These are phyloP conservation scores for Pasiphila rectangulata DNA, from an alignment of 2,888 invertebrate genomes.

Conservation along the genomic window DNA sequence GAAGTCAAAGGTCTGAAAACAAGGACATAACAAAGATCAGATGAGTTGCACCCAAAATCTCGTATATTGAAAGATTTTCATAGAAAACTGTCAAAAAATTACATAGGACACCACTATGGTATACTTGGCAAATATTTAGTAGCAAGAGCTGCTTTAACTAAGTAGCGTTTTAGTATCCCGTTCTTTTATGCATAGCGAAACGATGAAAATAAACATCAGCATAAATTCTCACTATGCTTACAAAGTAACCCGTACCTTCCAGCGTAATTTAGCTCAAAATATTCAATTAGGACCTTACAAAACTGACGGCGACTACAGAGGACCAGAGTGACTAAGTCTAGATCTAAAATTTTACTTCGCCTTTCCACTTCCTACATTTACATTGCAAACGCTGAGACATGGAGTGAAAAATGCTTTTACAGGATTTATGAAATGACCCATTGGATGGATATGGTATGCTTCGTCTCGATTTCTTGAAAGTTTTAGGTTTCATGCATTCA, in stretches of 20 bases:
- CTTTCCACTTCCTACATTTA: constrained; percentile 45
- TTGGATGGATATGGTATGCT: constrained; percentile 17
- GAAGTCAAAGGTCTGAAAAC: background rate
- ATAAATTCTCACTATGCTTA: constrained; percentile 1
- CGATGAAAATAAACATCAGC: background rate
- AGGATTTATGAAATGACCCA: constrained; percentile 11
- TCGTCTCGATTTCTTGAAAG: too few species aligned
- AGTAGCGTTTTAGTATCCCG: too few species aligned
- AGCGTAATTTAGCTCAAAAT: constrained; percentile 11
- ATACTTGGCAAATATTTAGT: too few species aligned
- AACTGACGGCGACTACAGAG: constrained; percentile 34
- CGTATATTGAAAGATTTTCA: too few species aligned
- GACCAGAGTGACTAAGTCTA: too few species aligned
- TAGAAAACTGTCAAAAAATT: too few species aligned
- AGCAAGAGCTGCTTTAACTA: too few species aligned
- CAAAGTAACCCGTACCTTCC: constrained; percentile 5
- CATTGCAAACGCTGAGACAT: constrained; percentile 50
- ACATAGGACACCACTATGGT: too few species aligned
- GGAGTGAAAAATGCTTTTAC: constrained; percentile 28
- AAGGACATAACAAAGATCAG: too few species aligned
- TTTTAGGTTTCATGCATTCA: too few species aligned
- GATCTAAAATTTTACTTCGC: constrained; percentile 57
- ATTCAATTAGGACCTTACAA: constrained; percentile 21
- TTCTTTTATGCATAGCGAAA: background rate
- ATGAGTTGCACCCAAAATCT: too few species aligned